phyloP scores from a whole-genome alignment of 2,888 invertebrate species.

The Agrotis exclamationis region DNA sequence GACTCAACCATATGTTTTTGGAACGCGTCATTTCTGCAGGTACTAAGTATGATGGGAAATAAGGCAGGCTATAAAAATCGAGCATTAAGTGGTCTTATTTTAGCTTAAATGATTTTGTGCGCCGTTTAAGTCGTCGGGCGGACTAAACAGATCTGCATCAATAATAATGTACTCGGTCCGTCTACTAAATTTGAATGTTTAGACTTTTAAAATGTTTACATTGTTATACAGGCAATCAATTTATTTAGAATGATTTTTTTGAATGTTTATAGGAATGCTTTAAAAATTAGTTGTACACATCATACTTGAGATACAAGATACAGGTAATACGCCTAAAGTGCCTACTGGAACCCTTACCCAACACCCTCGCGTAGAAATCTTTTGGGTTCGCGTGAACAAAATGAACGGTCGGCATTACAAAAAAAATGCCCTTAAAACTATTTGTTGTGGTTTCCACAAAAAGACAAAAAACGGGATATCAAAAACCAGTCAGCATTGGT shows the following conservation, averaged over 20 bases:
- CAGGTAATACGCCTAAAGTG: conserved; percentile 53
- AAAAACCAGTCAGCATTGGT: conserved; percentile 90
- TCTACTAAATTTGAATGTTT: conserved; percentile 71
- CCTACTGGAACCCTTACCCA: conserved; percentile 56
- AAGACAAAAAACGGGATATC: conserved; percentile 85
- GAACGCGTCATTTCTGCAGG: conserved; percentile 78
- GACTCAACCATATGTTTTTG: conserved; percentile 77
- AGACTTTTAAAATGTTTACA: conserved; percentile 69
- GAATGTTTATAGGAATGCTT: conserved; percentile 22
- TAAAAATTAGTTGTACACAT: conserved; percentile 14
- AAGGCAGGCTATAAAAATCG: conserved; percentile 75
- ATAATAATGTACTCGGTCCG: conserved; percentile 65
- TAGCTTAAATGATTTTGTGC: conserved; percentile 70
- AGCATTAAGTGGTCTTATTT: conserved; percentile 76
- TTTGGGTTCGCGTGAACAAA: conserved; percentile 83
- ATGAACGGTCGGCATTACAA: conserved; percentile 83
- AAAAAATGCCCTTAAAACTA: conserved; percentile 88
- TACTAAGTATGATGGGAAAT: conserved; percentile 75
- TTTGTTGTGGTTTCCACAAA: conserved; percentile 89
- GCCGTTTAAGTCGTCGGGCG: conserved; percentile 70
- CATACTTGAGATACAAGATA: conserved; percentile 32
- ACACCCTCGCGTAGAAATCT: conserved; percentile 62
- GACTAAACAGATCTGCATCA: conserved; percentile 71
- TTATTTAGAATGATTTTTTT: conserved; percentile 56
- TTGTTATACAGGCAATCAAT: conserved; percentile 68